Evolutionary conservation across 2,113 vertebrate species (phyloP), one percentile per base, ranked within the genome.

Genomic region (Protobothrops mucrosquamatus): DNA sequence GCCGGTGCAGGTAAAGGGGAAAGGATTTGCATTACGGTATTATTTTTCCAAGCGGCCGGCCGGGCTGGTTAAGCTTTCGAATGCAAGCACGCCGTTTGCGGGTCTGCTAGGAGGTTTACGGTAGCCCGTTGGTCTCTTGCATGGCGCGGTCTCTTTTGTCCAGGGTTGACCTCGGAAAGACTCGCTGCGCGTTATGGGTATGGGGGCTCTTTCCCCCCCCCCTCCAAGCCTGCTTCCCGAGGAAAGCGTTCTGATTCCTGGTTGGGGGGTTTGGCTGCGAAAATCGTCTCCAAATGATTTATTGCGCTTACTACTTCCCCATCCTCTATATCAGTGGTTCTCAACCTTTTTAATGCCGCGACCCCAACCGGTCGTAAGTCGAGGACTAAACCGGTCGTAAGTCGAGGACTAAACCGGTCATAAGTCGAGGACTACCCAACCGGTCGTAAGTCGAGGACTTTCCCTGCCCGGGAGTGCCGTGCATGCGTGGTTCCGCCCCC

Each of bases 1-100:
- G 92, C 51, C 89, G 93, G 89, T 92, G 96, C 96, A 96, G 96
- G 96, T 96, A 94, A 93, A 89, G 56, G 39, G 6, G 6, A 14
- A 0, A 12, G 14, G 12, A 3, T 29, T 51, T 29, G 59, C 4
- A 12, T 61, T 29, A 11, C 29, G n/a, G n/a, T n/a, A 51, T 1
- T 56, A 22, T 56, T 56, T 1, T 3, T 61, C 48, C 24, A 1
- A 9, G 64, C 24, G 64, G 24, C 29, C 29, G 10, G 26, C 29
- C 29, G 69, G 74, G 15, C 81, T 5, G 20, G 64, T 48, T 6
- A 24, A 22, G 8, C 74, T 15, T 46, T 29, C 22, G 69, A 85
- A 39, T 15, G 5, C 56, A 6, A 4, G 14, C 22, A 5, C 23
- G 26, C 22, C 10, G 20, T 3, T 3, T 7, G 92, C 92, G 87